A percentile compares a stretch with the other conserved stretches of the same genome.
phyloP scores from a whole-genome alignment of 1,140 invertebrate genomes.

The Drosophila azteca region DNA sequence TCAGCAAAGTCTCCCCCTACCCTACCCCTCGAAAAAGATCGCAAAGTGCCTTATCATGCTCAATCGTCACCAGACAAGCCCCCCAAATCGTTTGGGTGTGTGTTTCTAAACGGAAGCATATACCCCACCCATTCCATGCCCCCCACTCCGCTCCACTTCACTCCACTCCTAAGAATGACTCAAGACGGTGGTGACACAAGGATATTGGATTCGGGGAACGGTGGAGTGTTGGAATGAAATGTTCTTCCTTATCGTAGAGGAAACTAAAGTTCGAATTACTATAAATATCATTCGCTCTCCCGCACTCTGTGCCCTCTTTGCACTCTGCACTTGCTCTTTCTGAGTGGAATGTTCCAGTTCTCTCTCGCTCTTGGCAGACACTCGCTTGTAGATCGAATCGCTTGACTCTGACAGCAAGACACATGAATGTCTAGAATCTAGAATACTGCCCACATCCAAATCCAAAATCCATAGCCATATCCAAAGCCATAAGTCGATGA shows the following conservation, averaged over 20 bases:
- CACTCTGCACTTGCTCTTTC: too few relatives aligned
- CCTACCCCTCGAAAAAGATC: background rate
- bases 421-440: conserved; percentile 12
- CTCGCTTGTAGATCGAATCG: too few relatives aligned
- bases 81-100: conserved; percentile 39
- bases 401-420: conserved; percentile 13
- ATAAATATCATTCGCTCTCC: too few relatives aligned
- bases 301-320: too few relatives aligned
- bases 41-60: conserved; percentile 62
- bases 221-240: background rate
- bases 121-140: background rate
- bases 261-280: conserved; percentile 17
- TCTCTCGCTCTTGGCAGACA: too few relatives aligned
- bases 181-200: conserved; percentile 37
- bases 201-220: conserved; percentile 6
- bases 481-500: conserved; percentile 4
- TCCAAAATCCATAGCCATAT: conserved; percentile 25
- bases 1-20: conserved; percentile 14
- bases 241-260: conserved; percentile 21
- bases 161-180: conserved; percentile 20
- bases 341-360: too few relatives aligned
- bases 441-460: conserved; percentile 18
- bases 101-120: conserved; percentile 34
- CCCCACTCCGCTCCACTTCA: background rate
- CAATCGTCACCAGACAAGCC: conserved; percentile 57